Percentiles rank a stretch among this genome's conserved stretches.
Conservation (phyloP, 2,113 vertebrate species). For the Rattus rattus region DNA sequence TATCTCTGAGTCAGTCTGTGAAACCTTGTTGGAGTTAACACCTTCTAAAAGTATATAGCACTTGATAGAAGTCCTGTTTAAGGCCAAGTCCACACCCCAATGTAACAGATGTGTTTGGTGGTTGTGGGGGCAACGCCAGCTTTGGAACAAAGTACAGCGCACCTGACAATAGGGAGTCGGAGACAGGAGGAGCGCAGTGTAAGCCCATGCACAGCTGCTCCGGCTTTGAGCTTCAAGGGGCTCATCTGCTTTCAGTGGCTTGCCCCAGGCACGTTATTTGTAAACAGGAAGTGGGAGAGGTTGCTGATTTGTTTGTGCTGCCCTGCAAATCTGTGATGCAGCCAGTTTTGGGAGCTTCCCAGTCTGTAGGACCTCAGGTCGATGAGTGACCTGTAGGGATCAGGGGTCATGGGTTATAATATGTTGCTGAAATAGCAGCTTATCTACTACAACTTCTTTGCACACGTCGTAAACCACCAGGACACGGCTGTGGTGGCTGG, state of each 20-base stretch:
- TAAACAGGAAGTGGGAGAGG: not conserved
- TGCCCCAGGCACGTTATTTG: not conserved
- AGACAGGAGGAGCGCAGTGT: constrained; percentile 25
- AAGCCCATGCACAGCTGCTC: not conserved
- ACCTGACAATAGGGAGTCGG: not conserved
- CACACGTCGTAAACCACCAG: not conserved
- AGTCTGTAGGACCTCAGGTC: not conserved
- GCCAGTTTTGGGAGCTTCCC: not conserved
- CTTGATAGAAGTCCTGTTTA: not conserved
- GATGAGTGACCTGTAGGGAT: not conserved
- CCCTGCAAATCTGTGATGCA: constrained; percentile 19
- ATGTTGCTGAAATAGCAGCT: not conserved
- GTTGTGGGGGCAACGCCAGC: not conserved
- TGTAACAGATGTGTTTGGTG: constrained; percentile 29
- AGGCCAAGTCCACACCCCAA: not conserved
- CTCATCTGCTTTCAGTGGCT: not conserved
- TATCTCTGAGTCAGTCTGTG: constrained; percentile 15
- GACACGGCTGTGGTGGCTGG: not conserved
- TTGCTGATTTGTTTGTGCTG: constrained; percentile 34
- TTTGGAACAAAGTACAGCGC: constrained; percentile 7
- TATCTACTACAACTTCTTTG: not conserved
- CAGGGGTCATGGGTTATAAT: not conserved
- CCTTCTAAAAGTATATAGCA: not conserved
- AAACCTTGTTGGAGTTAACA: constrained; percentile 44
- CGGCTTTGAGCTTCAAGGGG: not conserved